Conservation (phyloP, 2,113 vertebrate species). For the Circaetus cinerascens region DNA sequence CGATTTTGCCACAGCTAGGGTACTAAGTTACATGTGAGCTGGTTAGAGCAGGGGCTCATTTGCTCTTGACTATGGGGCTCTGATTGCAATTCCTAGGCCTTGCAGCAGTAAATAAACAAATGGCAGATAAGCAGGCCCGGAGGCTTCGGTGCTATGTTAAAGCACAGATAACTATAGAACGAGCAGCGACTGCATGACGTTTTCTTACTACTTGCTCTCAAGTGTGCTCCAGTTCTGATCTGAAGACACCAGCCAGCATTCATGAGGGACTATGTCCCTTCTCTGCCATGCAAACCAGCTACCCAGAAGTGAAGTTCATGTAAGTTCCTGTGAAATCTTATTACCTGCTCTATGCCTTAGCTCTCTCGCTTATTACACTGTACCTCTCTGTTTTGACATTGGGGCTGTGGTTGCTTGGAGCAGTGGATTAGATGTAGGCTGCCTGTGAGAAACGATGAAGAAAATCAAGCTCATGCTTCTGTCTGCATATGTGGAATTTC, state of each 20-base stretch:
- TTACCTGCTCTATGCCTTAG: not conserved
- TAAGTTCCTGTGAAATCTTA: not conserved
- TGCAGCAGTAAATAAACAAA: not conserved
- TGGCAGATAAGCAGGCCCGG: not conserved
- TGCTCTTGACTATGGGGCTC: accelerated
- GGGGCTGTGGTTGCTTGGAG: not conserved
- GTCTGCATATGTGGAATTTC: not conserved
- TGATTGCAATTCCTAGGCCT: not conserved
- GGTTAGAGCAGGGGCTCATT: not conserved
- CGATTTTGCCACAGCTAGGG: not conserved
- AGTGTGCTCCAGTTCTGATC: not conserved
- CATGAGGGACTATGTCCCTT: not conserved
- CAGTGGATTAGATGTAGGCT: not conserved
- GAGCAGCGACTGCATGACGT: accelerated
- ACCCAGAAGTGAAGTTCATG: not conserved
- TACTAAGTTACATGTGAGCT: not conserved
- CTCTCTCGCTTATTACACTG: not conserved
- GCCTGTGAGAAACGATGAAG: not conserved
- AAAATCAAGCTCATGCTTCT: not conserved
- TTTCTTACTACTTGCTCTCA: not conserved
- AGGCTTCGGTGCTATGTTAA: not conserved
- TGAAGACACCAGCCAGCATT: not conserved
- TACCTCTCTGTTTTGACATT: not conserved
- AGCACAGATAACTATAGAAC: not conserved
- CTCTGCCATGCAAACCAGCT: not conserved